Conservation (phyloP, 2,797 vertebrate species). For the Rhinophrynus dorsalis region DNA sequence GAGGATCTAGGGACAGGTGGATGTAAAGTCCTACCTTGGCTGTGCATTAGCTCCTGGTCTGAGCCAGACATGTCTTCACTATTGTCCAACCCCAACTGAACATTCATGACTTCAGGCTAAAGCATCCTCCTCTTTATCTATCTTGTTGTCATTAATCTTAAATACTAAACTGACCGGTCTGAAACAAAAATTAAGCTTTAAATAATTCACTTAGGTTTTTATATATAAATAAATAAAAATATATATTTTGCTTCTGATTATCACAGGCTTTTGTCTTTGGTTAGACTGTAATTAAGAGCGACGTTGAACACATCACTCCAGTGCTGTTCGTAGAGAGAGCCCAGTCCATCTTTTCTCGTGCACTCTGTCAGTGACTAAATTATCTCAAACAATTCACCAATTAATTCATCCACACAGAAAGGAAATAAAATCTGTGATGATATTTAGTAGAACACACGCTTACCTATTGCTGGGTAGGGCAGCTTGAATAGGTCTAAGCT, state of each 20-base stretch:
- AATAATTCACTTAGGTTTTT: slow-evolving; percentile 60
- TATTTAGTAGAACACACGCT: not conserved
- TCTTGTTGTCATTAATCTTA: slow-evolving; percentile 23
- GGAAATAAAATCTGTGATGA: not conserved
- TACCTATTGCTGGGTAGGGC: slow-evolving; percentile 21
- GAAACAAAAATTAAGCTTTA: slow-evolving; percentile 25
- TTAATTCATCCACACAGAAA: not conserved
- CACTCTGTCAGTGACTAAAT: not conserved
- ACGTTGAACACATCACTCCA: not conserved
- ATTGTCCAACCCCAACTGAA: slow-evolving; percentile 56
- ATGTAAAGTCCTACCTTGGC: slow-evolving; percentile 74
- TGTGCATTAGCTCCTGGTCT: slow-evolving; percentile 75
- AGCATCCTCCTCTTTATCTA: slow-evolving; percentile 38
- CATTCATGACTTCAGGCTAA: slow-evolving; percentile 49
- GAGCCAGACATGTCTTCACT: slow-evolving; percentile 79
- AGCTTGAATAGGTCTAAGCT: slow-evolving; percentile 4
- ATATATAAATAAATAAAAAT: slow-evolving; percentile 23
- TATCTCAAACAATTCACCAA: not conserved
- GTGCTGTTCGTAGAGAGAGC: not conserved
- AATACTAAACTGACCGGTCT: slow-evolving; percentile 36
- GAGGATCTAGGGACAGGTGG: slow-evolving; percentile 76
- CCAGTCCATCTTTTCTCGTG: not conserved
- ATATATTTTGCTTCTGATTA: slow-evolving; percentile 54
- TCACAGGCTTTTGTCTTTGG: not conserved
- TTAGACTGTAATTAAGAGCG: not conserved